Evolutionary conservation across 2,113 vertebrate genomes (phyloP).

Genomic region (Tragelaphus imberbis): DNA sequence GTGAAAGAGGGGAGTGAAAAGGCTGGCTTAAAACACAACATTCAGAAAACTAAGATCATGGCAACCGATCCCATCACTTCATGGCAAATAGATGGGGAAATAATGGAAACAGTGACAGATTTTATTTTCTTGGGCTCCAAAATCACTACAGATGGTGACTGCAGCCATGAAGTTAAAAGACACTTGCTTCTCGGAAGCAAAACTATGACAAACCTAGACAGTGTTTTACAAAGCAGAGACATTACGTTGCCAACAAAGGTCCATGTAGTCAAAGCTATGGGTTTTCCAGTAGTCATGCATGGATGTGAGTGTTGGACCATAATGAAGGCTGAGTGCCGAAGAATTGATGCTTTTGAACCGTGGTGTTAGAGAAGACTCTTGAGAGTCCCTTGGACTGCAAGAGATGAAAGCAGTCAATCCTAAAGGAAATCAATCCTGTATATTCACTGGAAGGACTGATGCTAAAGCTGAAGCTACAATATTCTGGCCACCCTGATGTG

Average conservation of each 20-base stretch:
- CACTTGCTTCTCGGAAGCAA: neutral
- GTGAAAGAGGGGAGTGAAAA: neutral
- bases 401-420: neutral
- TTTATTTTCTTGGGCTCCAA: neutral
- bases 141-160: neutral
- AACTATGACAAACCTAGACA: neutral
- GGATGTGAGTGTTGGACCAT: neutral
- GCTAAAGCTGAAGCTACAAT: neutral
- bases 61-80: accelerated
- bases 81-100: neutral
- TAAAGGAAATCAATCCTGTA: neutral
- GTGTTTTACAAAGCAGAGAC: neutral
- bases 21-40: neutral
- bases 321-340: neutral
- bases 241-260: neutral
- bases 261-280: neutral
- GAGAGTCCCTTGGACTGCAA: neutral
- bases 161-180: neutral
- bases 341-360: neutral
- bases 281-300: neutral
- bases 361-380: neutral
- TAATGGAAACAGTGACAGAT: neutral
- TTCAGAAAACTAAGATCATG: neutral
- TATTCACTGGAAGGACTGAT: neutral
- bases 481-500: neutral